Evolutionary conservation across 2,888 invertebrate genomes (phyloP).

Genomic region (Pristionchus japonicus): DNA sequence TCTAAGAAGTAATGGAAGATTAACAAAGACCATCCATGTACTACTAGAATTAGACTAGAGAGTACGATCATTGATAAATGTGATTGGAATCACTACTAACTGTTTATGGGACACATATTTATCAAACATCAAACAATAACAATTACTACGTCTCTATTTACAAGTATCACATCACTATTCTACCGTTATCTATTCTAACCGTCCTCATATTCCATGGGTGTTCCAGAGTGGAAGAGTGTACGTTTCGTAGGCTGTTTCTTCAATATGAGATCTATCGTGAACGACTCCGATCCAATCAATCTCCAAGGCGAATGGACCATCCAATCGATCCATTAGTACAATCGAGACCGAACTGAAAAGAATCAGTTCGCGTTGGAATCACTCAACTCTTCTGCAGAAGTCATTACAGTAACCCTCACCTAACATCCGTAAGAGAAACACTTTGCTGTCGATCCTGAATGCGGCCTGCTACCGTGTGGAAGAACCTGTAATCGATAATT

Average conservation of each 20-base stretch:
- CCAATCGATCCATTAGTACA: conserved; percentile 85
- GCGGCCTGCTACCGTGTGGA: conserved; percentile 70
- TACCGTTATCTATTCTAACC: background rate
- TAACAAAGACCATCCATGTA: background rate
- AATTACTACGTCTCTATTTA: background rate
- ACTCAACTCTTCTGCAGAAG: background rate
- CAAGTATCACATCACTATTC: background rate
- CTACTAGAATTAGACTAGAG: conserved; percentile 18
- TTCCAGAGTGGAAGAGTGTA: conserved; percentile 80
- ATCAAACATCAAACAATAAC: conserved; percentile 8
- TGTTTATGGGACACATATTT: background rate
- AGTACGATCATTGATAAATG: conserved; percentile 8
- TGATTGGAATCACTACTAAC: conserved; percentile 26
- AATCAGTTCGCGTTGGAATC: background rate
- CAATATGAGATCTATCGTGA: conserved; percentile 80
- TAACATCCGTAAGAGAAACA: conserved; percentile 59
- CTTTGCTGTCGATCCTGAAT: conserved; percentile 70
- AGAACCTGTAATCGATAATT: conserved; percentile 60
- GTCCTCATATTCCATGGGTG: conserved; percentile 61
- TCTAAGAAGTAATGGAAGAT: conserved; percentile 15
- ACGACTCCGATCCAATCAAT: conserved; percentile 90
- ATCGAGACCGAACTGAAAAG: conserved; percentile 93
- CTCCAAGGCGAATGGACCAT: conserved; percentile 90
- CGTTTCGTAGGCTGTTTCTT: conserved; percentile 94
- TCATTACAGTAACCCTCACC: conserved; percentile 45